phyloP scores from a whole-genome alignment of 2,113 vertebrate species.

The Leucopternis melanops region DNA sequence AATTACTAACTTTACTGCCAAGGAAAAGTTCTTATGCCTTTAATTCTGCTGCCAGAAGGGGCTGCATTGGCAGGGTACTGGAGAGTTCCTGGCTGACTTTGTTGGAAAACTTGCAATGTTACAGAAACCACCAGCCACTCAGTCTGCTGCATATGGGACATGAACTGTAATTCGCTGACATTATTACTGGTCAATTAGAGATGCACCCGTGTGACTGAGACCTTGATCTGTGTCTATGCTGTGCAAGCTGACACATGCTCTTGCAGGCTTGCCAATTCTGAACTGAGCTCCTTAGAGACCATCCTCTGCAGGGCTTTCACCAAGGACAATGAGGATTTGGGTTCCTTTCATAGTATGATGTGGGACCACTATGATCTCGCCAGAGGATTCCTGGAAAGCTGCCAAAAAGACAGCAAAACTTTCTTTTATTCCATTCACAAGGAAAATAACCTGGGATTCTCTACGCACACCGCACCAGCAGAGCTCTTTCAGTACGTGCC shows the following conservation, averaged over 20 bases:
- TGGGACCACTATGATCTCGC: not conserved
- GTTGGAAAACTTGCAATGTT: not conserved
- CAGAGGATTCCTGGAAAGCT: slow-evolving; percentile 11
- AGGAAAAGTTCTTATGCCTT: not conserved
- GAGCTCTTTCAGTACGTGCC: not conserved
- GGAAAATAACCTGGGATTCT: slow-evolving; percentile 19
- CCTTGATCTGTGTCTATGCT: not conserved
- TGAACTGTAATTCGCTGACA: not conserved
- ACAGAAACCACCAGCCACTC: not conserved
- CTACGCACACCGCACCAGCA: not conserved
- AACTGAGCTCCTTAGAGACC: not conserved
- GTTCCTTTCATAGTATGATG: not conserved
- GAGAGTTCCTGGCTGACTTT: slow-evolving; percentile 5
- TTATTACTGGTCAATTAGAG: slow-evolving; percentile 19
- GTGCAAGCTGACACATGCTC: not conserved
- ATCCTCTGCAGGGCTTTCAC: slow-evolving; percentile 7
- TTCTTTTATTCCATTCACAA: slow-evolving; percentile 26
- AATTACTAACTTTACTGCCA: not conserved
- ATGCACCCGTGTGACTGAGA: not conserved
- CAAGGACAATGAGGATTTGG: not conserved
- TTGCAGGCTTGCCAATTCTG: not conserved
- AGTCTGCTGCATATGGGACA: not conserved
- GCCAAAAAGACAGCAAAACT: slow-evolving; percentile 20
- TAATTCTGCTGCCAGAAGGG: not conserved
- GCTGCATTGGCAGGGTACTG: not conserved